Base-by-base conservation (phyloP, 2,888 invertebrate genomes). In the Agrilus biguttatus region DNA sequence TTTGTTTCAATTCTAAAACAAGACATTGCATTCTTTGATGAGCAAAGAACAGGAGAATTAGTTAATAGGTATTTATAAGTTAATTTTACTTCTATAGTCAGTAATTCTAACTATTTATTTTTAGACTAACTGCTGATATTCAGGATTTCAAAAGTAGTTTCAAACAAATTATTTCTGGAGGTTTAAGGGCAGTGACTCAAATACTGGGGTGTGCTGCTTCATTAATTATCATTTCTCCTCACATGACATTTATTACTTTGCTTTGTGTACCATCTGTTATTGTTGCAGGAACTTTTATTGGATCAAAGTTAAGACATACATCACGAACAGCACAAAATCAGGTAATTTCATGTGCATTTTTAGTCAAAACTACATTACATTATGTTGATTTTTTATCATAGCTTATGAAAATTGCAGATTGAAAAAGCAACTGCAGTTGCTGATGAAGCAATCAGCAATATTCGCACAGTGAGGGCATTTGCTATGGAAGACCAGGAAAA, bases 111-210 rank as follows among this genome's bases (percentile, higher is more conserved):
- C 37, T 23, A 39, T 43, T 45, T 35, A n/a, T 43, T 69, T 73
- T 43, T 63, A 83, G 88, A 54, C 68, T 96, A 48, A 93, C 93
- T 21, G 78, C 84, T 37, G 96, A 97, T 67, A 82, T 96, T 8
- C 95, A 97, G 63, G 95, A 96, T 59, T 96, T 97, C 62, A 97
- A 97, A 67, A 91, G 93, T 54, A 85, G 89, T 1, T 96, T 97
- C 61, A 97, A 97, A 62, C 80, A 86, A 57, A 85, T 86, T 19
- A 80, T 97, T 37, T 88, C 95, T 1, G 93, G 93, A 56, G 96
- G 96, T 1, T 65, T 97, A 28, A 72, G 91, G 44, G 89, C 91
- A 38, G 65, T 75, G 5, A 84, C 93, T 0, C 95, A 95, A 74
- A 84, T 92, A 47, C 58, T 74, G 2, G 88, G 88, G 0, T 86